phyloP scores from a whole-genome alignment of 2,888 invertebrate species.

The Brassicogethes aeneus region DNA sequence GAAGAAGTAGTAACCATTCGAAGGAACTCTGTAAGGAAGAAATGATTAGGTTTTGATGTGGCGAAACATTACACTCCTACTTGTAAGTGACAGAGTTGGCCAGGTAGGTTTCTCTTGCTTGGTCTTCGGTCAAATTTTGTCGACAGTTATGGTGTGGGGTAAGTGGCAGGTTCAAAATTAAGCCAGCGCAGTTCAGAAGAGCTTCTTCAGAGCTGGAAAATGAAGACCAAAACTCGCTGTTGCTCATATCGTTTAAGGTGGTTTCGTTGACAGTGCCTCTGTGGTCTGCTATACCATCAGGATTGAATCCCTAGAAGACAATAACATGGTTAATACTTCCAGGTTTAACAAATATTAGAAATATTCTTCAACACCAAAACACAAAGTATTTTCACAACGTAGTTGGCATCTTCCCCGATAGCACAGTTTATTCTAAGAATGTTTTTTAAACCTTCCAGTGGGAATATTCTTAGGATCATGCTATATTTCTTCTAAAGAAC shows the following conservation, averaged over 20 bases:
- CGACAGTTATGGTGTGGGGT: constrained; percentile 54
- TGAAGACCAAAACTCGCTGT: constrained; percentile 73
- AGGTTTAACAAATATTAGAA: too few relatives aligned
- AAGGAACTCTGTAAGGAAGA: constrained; percentile 54
- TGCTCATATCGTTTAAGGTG: constrained; percentile 58
- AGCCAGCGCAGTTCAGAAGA: constrained; percentile 61
- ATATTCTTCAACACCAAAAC: too few relatives aligned
- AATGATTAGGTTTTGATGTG: background rate
- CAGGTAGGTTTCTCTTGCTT: constrained; percentile 45
- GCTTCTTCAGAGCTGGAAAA: constrained; percentile 75
- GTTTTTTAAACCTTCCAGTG: too few relatives aligned
- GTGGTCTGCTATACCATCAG: constrained; percentile 58
- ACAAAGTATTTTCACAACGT: too few relatives aligned
- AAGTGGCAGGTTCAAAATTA: constrained; percentile 62
- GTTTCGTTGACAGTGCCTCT: constrained; percentile 57
- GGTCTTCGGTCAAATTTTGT: constrained; percentile 35
- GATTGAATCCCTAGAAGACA: constrained; percentile 43
- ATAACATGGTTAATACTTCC: too few relatives aligned
- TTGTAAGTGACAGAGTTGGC: constrained; percentile 60
- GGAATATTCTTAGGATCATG: too few relatives aligned
- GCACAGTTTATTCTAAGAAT: too few relatives aligned
- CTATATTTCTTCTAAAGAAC: too few relatives aligned
- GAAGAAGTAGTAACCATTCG: constrained; percentile 74
- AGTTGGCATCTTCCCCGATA: too few relatives aligned
- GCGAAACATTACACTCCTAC: constrained; percentile 34